phyloP scores from a whole-genome alignment of 2,113 vertebrate genomes.

The Phoenicopterus ruber region DNA sequence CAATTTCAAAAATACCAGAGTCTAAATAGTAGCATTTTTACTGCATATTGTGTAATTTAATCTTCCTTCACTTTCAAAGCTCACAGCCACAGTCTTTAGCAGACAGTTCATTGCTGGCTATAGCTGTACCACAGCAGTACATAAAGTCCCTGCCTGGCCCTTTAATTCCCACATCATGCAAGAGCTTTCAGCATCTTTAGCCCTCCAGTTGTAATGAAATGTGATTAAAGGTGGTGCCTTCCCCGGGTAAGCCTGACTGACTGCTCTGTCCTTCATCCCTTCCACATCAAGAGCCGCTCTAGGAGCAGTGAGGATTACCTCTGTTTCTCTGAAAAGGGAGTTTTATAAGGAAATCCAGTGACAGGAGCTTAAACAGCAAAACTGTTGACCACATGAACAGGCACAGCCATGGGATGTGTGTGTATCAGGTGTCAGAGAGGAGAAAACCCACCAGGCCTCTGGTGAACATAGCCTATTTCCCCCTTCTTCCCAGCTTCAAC shows the following conservation, averaged over 20 bases:
- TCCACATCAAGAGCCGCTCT: neutral
- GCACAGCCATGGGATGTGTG: neutral
- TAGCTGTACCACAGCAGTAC: neutral
- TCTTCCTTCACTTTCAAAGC: neutral
- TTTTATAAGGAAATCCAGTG: neutral
- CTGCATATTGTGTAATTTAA: neutral
- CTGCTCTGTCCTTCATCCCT: constrained; percentile 10
- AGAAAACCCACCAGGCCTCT: neutral
- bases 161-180: neutral
- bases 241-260: constrained; percentile 12
- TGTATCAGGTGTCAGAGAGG: neutral
- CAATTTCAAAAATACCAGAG: neutral
- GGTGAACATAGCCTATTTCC: neutral
- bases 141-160: neutral
- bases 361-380: neutral
- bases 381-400: neutral
- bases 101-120: neutral
- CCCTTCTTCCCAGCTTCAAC: neutral
- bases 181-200: constrained; percentile 11
- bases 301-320: neutral
- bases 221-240: constrained; percentile 47
- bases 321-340: neutral
- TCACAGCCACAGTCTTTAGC: neutral
- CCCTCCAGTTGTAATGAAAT: neutral
- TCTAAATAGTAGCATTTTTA: neutral